Conservation (phyloP, 2,888 invertebrate species). For the Cheiracanthium punctorium region DNA sequence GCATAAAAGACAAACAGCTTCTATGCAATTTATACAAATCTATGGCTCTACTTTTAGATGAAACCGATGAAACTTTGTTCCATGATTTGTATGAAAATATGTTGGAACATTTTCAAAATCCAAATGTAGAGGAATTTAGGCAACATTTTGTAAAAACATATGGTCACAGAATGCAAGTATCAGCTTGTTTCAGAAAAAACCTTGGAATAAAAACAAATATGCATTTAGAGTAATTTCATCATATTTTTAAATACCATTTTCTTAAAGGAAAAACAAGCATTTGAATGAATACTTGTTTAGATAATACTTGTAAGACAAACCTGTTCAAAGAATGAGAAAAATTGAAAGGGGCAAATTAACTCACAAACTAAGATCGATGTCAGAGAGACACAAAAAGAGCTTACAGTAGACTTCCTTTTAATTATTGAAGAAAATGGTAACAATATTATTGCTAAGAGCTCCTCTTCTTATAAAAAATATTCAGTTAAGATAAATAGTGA, state of each 20-base stretch:
- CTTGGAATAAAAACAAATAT: too few species aligned
- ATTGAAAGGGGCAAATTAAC: background rate
- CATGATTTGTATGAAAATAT: background rate
- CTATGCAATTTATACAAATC: background rate
- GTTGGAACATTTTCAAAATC: background rate
- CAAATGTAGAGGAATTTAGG: background rate
- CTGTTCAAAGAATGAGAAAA: background rate
- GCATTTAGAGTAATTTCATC: background rate
- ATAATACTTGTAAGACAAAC: background rate
- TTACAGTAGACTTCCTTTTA: background rate
- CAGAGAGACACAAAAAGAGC: background rate
- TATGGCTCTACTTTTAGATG: background rate
- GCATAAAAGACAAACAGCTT: background rate
- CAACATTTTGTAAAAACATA: background rate
- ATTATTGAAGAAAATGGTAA: background rate
- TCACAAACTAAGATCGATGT: background rate
- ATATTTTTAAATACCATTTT: background rate
- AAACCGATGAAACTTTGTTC: background rate
- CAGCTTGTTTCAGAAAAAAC: background rate
- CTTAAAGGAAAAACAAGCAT: background rate
- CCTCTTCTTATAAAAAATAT: background rate
- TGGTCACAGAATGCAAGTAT: background rate
- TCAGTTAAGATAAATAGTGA: background rate
- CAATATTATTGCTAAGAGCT: background rate
- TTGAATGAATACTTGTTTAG: background rate